Evolutionary conservation across 53 echinoderm and acorn worm species (phyloP).

Genomic region (Arbacia lixula): DNA sequence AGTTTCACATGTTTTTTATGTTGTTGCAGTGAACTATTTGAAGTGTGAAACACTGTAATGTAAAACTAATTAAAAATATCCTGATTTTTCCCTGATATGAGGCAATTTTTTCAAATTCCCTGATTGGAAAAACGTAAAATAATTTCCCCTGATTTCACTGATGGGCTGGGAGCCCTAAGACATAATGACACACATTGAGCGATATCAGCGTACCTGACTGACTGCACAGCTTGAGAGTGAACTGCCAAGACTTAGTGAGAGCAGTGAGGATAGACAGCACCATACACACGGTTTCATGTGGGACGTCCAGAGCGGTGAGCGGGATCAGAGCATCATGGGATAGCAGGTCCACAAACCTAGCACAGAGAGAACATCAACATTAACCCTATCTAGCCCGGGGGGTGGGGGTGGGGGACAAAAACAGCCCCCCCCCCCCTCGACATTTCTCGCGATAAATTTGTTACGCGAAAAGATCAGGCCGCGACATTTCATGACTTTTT

Average conservation of each 20-base stretch:
- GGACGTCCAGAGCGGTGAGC: neutral
- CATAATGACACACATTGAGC: no score
- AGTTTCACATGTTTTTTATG: neutral
- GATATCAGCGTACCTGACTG: conserved; percentile 63
- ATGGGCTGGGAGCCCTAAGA: no score
- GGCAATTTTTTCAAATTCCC: no score
- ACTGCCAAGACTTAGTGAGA: conserved; percentile 52
- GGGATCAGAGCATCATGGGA: conserved; percentile 15
- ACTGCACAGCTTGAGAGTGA: conserved; percentile 63
- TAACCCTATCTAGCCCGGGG: no score
- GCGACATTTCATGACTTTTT: no score
- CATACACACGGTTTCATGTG: neutral
- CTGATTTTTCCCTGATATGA: no score
- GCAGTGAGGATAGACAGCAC: conserved; percentile 54
- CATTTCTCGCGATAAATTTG: neutral
- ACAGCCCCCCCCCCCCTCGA: neutral
- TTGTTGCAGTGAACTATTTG: neutral
- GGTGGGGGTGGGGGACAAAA: no score
- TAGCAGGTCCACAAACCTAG: conserved; percentile 33
- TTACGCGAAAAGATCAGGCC: no score
- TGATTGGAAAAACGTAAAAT: no score
- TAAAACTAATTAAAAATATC: no score
- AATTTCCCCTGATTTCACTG: no score
- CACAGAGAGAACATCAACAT: neutral
- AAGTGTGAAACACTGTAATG: no score